Percentiles rank a stretch among this genome's conserved stretches.
These are phyloP conservation scores for Cydia strobilella DNA, from an alignment of 1,140 invertebrate genomes.

Conservation along the genomic window DNA sequence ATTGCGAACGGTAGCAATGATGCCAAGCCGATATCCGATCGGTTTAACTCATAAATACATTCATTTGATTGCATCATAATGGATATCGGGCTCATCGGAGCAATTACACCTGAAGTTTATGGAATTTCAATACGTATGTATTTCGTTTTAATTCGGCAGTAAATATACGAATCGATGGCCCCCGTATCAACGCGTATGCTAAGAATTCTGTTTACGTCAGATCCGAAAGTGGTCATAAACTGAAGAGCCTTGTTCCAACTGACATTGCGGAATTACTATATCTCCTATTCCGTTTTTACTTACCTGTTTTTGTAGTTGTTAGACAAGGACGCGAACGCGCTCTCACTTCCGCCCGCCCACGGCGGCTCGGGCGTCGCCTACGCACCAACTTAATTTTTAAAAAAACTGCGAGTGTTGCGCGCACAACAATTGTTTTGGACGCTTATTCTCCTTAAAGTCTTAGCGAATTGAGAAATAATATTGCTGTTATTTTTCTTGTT, in stretches of 20 bases:
- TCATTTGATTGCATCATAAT: conserved; percentile 30
- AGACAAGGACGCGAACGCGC: conserved; percentile 66
- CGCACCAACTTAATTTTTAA: conserved; percentile 54
- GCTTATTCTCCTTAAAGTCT: conserved; percentile 36
- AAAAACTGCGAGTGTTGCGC: conserved; percentile 69
- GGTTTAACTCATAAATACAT: conserved; percentile 30
- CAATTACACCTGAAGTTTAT: conserved; percentile 28
- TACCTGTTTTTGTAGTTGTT: conserved; percentile 47
- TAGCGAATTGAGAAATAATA: conserved; percentile 41
- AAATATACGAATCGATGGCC: conserved; percentile 53
- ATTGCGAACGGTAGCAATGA: conserved; percentile 24
- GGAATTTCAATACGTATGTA: conserved; percentile 19
- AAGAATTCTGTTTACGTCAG: conserved; percentile 58
- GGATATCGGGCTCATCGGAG: conserved; percentile 28
- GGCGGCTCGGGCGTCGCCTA: conserved; percentile 64
- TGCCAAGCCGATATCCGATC: conserved; percentile 13
- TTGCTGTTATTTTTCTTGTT: conserved; percentile 36
- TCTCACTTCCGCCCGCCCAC: conserved; percentile 79
- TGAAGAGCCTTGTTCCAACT: conserved; percentile 73
- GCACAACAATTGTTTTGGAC: conserved; percentile 58
- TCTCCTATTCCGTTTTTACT: conserved; percentile 49
- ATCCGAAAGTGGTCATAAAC: conserved; percentile 76
- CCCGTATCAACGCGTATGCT: conserved; percentile 40
- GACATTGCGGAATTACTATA: conserved; percentile 65
- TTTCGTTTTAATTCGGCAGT: conserved; percentile 41